phyloP scores from a whole-genome alignment of 2,888 invertebrate species.

The Orthosia gracilis region DNA sequence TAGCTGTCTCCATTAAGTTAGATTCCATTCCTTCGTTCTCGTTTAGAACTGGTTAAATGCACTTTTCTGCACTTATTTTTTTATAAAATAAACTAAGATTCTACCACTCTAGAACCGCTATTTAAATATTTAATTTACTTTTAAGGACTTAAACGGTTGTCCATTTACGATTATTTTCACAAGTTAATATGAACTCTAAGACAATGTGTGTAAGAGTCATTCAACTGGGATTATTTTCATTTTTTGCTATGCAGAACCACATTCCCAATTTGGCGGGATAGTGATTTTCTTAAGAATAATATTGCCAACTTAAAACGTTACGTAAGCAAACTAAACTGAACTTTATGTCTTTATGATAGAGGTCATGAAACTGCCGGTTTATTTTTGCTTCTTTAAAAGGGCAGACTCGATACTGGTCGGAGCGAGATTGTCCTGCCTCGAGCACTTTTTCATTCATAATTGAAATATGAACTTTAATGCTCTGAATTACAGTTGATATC shows the following conservation, averaged over 20 bases:
- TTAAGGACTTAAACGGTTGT: conserved; percentile 20
- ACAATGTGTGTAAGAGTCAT: conserved; percentile 29
- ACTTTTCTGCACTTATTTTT: conserved; percentile 20
- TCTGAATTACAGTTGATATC: conserved; percentile 68
- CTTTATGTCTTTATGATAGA: conserved; percentile 62
- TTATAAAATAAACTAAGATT: conserved; percentile 21
- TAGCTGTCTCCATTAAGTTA: conserved; percentile 2
- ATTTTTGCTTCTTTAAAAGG: conserved; percentile 75
- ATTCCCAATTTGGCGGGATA: conserved; percentile 78
- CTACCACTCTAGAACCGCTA: conserved; percentile 38
- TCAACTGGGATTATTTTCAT: conserved; percentile 57
- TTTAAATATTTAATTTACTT: conserved; percentile 51
- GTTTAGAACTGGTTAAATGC: conserved; percentile 24
- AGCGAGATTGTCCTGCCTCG: conserved; percentile 79
- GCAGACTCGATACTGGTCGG: conserved; percentile 76
- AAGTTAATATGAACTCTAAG: conserved; percentile 41
- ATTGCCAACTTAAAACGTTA: conserved; percentile 37
- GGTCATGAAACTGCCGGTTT: conserved; percentile 53
- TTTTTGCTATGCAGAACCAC: conserved; percentile 71
- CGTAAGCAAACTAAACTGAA: conserved; percentile 56
- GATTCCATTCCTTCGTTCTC: conserved; percentile 14
- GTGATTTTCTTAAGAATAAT: conserved; percentile 71
- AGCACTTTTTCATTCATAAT: conserved; percentile 62
- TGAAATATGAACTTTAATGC: conserved; percentile 67
- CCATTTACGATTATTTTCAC: not conserved